A percentile compares a stretch with the other conserved stretches of the same genome.
phyloP scores from a whole-genome alignment of 2,888 invertebrate species.

The Sinotaia quadrata region DNA sequence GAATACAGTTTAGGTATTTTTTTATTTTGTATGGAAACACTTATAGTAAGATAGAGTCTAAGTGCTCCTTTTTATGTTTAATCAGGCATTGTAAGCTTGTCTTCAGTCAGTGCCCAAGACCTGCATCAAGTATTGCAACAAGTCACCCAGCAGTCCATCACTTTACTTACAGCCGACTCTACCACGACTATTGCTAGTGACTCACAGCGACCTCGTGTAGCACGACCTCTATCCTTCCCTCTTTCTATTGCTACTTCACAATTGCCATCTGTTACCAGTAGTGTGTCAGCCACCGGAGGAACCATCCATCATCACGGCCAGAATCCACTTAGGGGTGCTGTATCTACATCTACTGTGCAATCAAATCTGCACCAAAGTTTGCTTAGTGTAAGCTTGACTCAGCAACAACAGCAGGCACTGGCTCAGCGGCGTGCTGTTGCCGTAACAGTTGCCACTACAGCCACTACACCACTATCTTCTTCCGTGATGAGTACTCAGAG shows the following conservation, averaged over 20 bases:
- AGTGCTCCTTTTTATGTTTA: conserved; percentile 6
- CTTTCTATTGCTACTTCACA: conserved; percentile 11
- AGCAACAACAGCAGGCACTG: conserved; percentile 20
- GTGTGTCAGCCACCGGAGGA: conserved; percentile 41
- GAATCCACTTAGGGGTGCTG: conserved; percentile 49
- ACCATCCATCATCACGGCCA: conserved; percentile 65
- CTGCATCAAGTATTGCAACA: conserved; percentile 34
- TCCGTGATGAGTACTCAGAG: conserved; percentile 21
- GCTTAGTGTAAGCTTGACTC: conserved; percentile 38
- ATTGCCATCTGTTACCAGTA: conserved; percentile 6
- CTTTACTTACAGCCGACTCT: conserved; percentile 34
- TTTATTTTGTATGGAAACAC: no score
- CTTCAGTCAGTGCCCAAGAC: conserved; percentile 34
- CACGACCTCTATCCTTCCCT: conserved; percentile 22
- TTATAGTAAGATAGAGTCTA: no score
- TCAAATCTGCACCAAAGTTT: conserved; percentile 29
- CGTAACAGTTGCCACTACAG: conserved; percentile 15
- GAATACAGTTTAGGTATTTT: no score
- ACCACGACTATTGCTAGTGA: background rate
- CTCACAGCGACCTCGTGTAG: conserved; percentile 12
- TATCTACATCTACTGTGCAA: conserved; percentile 39
- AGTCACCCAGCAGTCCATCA: conserved; percentile 35
- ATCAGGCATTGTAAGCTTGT: conserved; percentile 38
- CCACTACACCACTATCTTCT: conserved; percentile 18
- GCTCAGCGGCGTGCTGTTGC: conserved; percentile 20